Evolutionary conservation across 1,140 invertebrate species (phyloP), one percentile per base, ranked within the genome.

Genomic region (Ephestia elutella): DNA sequence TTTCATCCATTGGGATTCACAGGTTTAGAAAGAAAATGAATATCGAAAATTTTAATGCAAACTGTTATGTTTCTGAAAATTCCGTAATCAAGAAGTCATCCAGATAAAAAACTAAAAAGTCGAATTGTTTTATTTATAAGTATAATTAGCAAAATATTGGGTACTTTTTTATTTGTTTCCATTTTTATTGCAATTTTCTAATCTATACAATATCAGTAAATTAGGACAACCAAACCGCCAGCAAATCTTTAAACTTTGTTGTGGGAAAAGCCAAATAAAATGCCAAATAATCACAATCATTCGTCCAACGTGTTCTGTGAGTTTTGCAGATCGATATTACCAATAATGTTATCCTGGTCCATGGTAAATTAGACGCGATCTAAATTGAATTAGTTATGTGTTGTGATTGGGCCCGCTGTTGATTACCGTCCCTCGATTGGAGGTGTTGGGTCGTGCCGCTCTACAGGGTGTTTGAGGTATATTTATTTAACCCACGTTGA

Each of bases 321-420:
- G 2, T n/a, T 15, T 15, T 44, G 0, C n/a, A 17, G 13, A 44
- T 44, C 38, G 7, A 44, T 15, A 4, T 7, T 1, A 44, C 38
- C 13, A 44, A 44, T 44, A 44, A 9, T 15, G 38, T 38, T 55
- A 55, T 54, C 54, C 44, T 44, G 44, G 10, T 17, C 56, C 20
- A 54, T 48, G 48, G 20, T 15, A 35, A 35, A 15, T 44, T 44
- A 32, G 19, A 32, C 58, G 13, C 38, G 38, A 44, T 44, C 13
- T 48, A 49, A 62, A 63, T 67, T 68, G 66, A 66, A 71, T 71
- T 68, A 68, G 49, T 63, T 59, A 68, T 63, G 59, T 38, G 30
- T 28, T 53, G 58, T 66, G 63, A 71, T 71, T 68, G 66, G 57
- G 0, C 11, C 38, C n/a, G 38, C 38, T 4, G 38, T 44, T 53